Base-by-base conservation (phyloP, 1,140 invertebrate genomes). In the Drosophila willistoni region DNA sequence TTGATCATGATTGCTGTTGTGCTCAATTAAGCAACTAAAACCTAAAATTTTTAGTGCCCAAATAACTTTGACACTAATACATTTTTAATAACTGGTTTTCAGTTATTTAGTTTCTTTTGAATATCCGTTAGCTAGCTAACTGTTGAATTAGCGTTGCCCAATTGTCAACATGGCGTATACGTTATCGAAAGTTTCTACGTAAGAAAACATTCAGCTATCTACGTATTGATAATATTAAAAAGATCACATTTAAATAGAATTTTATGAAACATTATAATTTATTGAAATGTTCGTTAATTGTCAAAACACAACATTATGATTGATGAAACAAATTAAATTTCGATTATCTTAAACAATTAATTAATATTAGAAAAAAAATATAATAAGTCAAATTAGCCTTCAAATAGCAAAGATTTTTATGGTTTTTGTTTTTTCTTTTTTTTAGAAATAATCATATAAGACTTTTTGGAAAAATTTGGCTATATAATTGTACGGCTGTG, bases 401-500 rank as follows among this genome's bases (percentile, higher is more conserved):
- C 44, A 51, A 22, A 22, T 19, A 19, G 44, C 14, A 19, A 47
- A 47, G 14, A 19, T 14, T 44, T 44, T 17, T 36, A 36, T 10
- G 9, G 34, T 12, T 10, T 39, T 12, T 1, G 36, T 39, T n/a
- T n/a, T n/a, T n/a, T n/a, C n/a, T n/a, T n/a, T 39, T 39, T 12
- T 39, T 10, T 39, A 39, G 36, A 39, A 39, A 39, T 13, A 39
- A 13, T 39, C 36, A 13, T 36, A 36, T 12, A 36, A 36, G 7
- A 36, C 10, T 3, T 10, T 10, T n/a, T 13, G 10, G 3, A 17
- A 17, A 44, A 7, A 51, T 14, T 63, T 25, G 5, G 12, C 65
- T 84, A 92, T 55, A 92, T 92, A 25, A 92, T 73, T 10, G 83
- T 90, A 33, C 59, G 69, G 63, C 91, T 92, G 64, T 92, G 90